These are phyloP conservation scores for Maconellicoccus hirsutus DNA, from an alignment of 1,140 invertebrate genomes.

Conservation along the genomic window DNA sequence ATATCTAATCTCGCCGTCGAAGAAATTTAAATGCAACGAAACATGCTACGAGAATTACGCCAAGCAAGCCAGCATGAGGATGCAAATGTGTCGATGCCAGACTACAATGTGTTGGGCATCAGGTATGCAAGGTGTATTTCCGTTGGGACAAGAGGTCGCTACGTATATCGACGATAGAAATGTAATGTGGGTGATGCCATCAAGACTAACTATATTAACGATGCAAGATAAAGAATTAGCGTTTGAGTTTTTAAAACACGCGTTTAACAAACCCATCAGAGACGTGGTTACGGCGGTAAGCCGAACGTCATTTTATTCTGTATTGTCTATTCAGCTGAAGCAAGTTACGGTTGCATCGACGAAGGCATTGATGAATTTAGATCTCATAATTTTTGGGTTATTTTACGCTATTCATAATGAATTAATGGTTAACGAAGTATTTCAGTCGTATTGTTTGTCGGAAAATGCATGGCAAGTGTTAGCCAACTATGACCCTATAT, in stretches of 20 bases:
- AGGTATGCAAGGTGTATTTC: not conserved
- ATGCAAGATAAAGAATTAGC: not conserved
- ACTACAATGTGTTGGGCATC: not conserved
- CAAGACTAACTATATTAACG: not conserved
- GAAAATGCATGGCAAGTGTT: not conserved
- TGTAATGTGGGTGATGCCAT: not conserved
- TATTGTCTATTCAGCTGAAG: not conserved
- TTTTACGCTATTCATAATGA: not conserved
- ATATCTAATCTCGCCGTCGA: not conserved
- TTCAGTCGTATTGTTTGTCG: not conserved
- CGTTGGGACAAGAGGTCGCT: not conserved
- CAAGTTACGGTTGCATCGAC: not conserved
- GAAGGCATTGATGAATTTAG: not conserved
- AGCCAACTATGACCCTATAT: not conserved
- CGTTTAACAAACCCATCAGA: not conserved
- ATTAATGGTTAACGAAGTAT: not conserved
- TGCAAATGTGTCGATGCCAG: not conserved
- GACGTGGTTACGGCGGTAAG: not conserved
- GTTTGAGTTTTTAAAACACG: not conserved
- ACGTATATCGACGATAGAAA: not conserved
- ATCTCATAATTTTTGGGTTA: not conserved
- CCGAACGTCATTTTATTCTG: not conserved
- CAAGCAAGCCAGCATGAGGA: not conserved
- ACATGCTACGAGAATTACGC: not conserved
- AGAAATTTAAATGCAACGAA: not conserved